These are phyloP conservation scores for Stratiolaelaps scimitus DNA, from an alignment of 1,140 invertebrate species.

Conservation along the genomic window DNA sequence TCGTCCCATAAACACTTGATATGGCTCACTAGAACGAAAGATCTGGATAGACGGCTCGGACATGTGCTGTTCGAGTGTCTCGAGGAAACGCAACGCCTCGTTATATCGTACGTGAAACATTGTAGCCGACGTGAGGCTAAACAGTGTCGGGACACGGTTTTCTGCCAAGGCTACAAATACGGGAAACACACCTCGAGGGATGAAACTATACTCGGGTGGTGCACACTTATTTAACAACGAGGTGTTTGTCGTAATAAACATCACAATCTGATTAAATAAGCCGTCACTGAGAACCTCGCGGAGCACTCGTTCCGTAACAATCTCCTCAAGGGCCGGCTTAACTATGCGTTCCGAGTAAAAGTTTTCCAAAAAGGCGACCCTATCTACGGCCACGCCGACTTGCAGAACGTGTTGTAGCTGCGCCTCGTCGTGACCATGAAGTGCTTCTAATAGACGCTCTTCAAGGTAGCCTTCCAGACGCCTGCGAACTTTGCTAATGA, in stretches of 20 bases:
- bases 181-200: slow-evolving; percentile 7
- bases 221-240: neutral
- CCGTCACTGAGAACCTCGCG: slow-evolving; percentile 22
- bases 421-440: slow-evolving; percentile 1
- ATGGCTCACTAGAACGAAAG: slow-evolving; percentile 41
- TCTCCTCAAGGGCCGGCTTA: slow-evolving; percentile 18
- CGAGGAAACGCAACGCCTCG: slow-evolving; percentile 63
- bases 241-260: slow-evolving; percentile 22
- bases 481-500: neutral
- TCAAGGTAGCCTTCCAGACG: slow-evolving; percentile 1
- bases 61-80: slow-evolving; percentile 52
- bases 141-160: slow-evolving; percentile 3
- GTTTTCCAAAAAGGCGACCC: neutral
- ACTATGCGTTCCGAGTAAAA: slow-evolving; percentile 25
- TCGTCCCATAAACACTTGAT: slow-evolving; percentile 55
- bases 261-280: slow-evolving; percentile 20
- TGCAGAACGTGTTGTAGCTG: slow-evolving; percentile 24
- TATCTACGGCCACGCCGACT: neutral
- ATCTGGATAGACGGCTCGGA: slow-evolving; percentile 35
- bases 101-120: slow-evolving; percentile 52
- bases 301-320: slow-evolving; percentile 20
- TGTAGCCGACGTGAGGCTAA: slow-evolving; percentile 21
- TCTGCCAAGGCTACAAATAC: slow-evolving; percentile 17
- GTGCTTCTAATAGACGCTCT: neutral
- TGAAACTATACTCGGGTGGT: slow-evolving; percentile 17